Conservation (phyloP, 2,888 invertebrate genomes). For the Scaptomyza tumidula region DNA sequence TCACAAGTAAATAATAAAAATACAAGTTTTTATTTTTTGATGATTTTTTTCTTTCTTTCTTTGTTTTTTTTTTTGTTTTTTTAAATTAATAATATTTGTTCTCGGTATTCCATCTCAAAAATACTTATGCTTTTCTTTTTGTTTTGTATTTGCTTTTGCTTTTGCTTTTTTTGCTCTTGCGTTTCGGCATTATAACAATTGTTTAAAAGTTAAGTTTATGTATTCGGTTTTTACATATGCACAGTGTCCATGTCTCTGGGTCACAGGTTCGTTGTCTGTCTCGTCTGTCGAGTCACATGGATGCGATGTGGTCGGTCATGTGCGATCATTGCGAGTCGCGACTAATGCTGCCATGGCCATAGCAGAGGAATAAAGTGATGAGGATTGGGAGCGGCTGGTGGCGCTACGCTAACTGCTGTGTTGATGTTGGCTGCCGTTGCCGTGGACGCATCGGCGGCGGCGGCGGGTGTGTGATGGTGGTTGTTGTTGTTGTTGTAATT, state of each 20-base stretch:
- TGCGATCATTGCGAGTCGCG: slow-evolving; percentile 39
- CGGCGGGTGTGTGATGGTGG: slow-evolving; percentile 71
- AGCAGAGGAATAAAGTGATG: slow-evolving; percentile 83
- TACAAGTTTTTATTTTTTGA: slow-evolving; percentile 73
- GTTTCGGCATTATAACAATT: slow-evolving; percentile 63
- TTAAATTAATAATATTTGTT: slow-evolving; percentile 80
- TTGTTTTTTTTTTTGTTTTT: slow-evolving; percentile 78
- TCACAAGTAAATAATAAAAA: slow-evolving; percentile 75
- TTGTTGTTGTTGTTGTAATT: slow-evolving; percentile 74
- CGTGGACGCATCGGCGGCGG: slow-evolving; percentile 34
- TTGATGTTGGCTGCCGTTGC: slow-evolving; percentile 54
- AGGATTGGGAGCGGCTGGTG: slow-evolving; percentile 80
- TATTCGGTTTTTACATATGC: slow-evolving; percentile 73
- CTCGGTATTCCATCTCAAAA: slow-evolving; percentile 79
- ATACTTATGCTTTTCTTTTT: slow-evolving; percentile 71
- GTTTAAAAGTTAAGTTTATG: slow-evolving; percentile 64
- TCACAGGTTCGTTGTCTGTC: slow-evolving; percentile 44
- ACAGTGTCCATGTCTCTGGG: slow-evolving; percentile 68
- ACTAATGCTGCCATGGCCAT: slow-evolving; percentile 82
- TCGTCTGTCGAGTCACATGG: slow-evolving; percentile 54
- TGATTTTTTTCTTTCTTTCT: slow-evolving; percentile 65
- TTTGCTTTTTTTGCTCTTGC: slow-evolving; percentile 52
- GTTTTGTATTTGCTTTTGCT: slow-evolving; percentile 33
- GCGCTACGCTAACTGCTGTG: slow-evolving; percentile 62
- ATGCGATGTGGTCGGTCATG: slow-evolving; percentile 43